Conservation (phyloP, 2,797 vertebrate genomes). For the Phyllotis vaccarum region DNA sequence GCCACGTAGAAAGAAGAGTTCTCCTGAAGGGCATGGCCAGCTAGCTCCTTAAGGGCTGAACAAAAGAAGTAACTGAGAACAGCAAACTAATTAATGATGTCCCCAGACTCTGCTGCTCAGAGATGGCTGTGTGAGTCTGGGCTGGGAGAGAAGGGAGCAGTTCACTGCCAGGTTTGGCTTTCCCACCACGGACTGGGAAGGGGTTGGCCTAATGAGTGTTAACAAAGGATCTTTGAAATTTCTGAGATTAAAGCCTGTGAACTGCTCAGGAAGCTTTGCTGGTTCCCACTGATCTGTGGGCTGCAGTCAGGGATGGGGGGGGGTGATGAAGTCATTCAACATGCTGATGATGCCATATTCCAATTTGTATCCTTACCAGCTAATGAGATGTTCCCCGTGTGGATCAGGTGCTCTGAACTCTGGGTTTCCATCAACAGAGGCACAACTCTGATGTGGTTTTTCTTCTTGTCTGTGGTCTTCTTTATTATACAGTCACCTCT, state of each 20-base stretch:
- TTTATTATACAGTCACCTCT: neutral
- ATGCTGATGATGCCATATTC: neutral
- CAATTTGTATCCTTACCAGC: neutral
- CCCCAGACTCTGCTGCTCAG: neutral
- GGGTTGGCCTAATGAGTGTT: slow-evolving; percentile 38
- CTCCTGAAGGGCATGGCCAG: neutral
- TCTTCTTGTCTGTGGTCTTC: neutral
- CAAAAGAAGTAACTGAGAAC: neutral
- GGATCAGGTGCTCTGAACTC: neutral
- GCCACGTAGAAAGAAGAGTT: neutral
- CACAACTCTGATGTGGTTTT: neutral
- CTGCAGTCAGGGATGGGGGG: neutral
- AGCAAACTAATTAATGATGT: neutral
- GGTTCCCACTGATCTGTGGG: slow-evolving; percentile 50
- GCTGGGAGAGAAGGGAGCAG: neutral
- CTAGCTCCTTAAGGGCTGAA: neutral
- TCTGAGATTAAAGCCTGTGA: slow-evolving; percentile 53
- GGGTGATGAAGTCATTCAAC: slow-evolving; percentile 24
- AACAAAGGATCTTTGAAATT: slow-evolving; percentile 63
- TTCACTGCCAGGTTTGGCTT: neutral
- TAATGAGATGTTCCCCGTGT: neutral
- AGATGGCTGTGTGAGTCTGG: neutral
- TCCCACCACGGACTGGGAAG: neutral
- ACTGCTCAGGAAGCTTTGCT: slow-evolving; percentile 42
- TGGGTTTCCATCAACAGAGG: neutral